Percentiles rank a stretch among this genome's conserved stretches.
phyloP scores from a whole-genome alignment of 2,797 vertebrate species.

The Pteropus rufus region DNA sequence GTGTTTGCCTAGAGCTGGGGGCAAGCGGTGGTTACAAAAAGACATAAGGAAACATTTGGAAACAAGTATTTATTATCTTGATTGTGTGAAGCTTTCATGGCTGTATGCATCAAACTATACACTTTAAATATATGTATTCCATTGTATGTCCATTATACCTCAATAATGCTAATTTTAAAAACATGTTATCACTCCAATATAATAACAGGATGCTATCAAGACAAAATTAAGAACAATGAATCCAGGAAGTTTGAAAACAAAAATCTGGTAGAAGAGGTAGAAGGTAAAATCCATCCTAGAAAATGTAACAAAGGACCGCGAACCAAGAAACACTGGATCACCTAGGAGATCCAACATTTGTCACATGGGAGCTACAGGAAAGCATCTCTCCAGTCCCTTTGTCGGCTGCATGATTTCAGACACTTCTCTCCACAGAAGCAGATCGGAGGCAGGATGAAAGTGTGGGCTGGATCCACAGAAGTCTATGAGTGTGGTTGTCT shows the following conservation, averaged over 20 bases:
- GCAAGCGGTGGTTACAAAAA: neutral
- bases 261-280: neutral
- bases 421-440: neutral
- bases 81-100: neutral
- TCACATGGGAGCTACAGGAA: neutral
- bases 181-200: neutral
- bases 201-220: neutral
- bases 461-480: fast-evolving
- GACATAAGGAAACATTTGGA: neutral
- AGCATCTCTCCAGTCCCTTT: neutral
- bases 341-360: no score
- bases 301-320: neutral
- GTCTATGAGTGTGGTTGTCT: neutral
- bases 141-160: neutral
- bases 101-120: neutral
- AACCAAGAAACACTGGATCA: neutral
- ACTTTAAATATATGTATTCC: neutral
- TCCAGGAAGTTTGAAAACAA: neutral
- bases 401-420: neutral
- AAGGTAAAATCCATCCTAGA: neutral
- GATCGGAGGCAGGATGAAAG: neutral
- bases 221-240: neutral
- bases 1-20: neutral
- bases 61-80: neutral
- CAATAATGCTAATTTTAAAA: neutral